phyloP scores from a whole-genome alignment of 2,113 vertebrate species.

The Geococcyx californianus region DNA sequence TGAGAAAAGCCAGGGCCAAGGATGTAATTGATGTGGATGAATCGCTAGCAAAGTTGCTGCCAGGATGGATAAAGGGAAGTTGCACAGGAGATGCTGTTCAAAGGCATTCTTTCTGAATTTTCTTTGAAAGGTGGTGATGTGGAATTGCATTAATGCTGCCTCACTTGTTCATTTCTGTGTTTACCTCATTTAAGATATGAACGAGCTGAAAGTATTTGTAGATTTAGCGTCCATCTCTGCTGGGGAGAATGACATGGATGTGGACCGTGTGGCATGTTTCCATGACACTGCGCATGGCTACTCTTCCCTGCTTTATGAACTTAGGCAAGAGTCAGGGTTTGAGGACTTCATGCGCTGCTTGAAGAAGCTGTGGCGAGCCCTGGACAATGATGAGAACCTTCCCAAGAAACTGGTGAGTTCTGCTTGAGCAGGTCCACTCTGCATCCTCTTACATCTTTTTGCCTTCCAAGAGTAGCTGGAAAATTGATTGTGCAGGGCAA shows the following conservation, averaged over 20 bases:
- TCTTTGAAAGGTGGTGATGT: not conserved
- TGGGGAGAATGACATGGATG: conserved; percentile 95
- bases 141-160: not conserved
- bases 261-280: conserved; percentile 93
- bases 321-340: conserved; percentile 77
- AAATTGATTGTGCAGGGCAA: not conserved
- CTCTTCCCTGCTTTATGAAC: conserved; percentile 86
- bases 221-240: conserved; percentile 97
- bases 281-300: conserved; percentile 92
- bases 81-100: not conserved
- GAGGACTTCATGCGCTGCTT: conserved; percentile 75
- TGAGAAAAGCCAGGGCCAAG: not conserved
- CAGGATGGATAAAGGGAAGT: not conserved
- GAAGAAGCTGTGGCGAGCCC: conserved; percentile 89
- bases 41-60: not conserved
- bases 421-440: not conserved
- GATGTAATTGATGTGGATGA: rapidly evolving
- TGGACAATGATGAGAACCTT: conserved; percentile 86
- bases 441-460: not conserved
- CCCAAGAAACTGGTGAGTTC: conserved; percentile 86
- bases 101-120: not conserved
- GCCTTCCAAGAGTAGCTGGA: not conserved
- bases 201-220: conserved; percentile 95
- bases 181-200: conserved; percentile 77
- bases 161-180: not conserved